Base-by-base conservation (phyloP, 2,888 invertebrate species). In the Mesodorylaimus sp. region DNA sequence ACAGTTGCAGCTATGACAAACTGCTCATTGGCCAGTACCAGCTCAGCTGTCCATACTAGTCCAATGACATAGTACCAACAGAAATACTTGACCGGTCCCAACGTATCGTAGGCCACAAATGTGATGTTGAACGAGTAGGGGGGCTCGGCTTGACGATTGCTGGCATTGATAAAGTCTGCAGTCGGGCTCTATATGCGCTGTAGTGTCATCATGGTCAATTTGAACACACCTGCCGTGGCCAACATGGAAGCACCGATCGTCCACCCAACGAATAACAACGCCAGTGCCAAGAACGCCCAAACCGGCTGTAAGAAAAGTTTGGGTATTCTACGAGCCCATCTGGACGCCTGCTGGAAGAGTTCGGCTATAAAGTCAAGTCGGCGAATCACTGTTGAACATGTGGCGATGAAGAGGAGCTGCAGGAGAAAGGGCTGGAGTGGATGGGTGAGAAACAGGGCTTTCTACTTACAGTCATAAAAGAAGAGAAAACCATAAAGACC, bases 1-100 rank as follows among this genome's bases (percentile, higher is more conserved):
- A 91, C 87, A 23, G 89, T 79, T 13, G 88, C 87, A 21, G 89
- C 83, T 54, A 91, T 79, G 1, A 88, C 82, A 78, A 91, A 84
- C 66, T 86, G 84, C 67, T 91, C 88, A 64, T 88, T 88, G 16
- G 84, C 87, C 59, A 87, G 79, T 58, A 91, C 86, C 66, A 89
- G 89, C 72, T 93, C 89, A 26, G 83, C 80, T 13, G 81, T 80
- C 91, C 91, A 93, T 55, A 93, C 77, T 24, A 91, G 74, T 39
- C 85, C 89, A 47, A 89, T 62, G 13, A 85, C 73, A 64, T 88
- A 85, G 58, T 88, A 78, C 86, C 87, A 88, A 81, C 89, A 85
- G 81, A 91, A 83, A 60, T 85, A 83, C 62, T 81, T 80, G 32
- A 86, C 77, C 79, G 83, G 82, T 57, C 78, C 74, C 5, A 53